A percentile compares a stretch with the other conserved stretches of the same genome.
phyloP scores from a whole-genome alignment of 2,113 vertebrate species.

The Leucopsar rothschildi region DNA sequence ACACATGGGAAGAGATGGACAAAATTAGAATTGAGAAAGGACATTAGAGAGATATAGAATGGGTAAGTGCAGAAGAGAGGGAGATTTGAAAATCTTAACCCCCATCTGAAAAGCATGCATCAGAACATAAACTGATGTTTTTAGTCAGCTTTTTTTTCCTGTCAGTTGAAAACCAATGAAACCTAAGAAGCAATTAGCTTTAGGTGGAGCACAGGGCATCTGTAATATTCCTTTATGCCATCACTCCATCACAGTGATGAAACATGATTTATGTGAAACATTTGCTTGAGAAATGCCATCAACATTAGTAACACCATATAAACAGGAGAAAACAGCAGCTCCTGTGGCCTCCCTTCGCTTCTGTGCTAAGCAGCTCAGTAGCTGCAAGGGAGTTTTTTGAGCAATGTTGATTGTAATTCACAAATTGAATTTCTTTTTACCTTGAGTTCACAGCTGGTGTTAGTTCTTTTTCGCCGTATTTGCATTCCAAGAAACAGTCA shows the following conservation, averaged over 20 bases:
- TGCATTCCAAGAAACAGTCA: not conserved
- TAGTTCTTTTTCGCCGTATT: not conserved
- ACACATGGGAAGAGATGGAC: not conserved
- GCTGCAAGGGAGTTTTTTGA: not conserved
- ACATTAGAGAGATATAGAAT: not conserved
- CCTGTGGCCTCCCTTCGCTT: not conserved
- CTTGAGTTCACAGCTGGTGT: not conserved
- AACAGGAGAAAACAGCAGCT: not conserved
- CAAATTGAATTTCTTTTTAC: not conserved
- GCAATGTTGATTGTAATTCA: not conserved
- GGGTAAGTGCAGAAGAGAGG: not conserved
- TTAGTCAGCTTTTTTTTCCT: not conserved
- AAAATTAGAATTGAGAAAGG: not conserved
- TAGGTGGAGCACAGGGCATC: not conserved
- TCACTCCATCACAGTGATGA: not conserved
- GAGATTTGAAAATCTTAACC: not conserved
- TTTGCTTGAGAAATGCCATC: conserved; percentile 13
- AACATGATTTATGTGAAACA: conserved; percentile 19
- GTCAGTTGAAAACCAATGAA: not conserved
- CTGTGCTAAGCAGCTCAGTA: not conserved
- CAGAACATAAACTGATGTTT: not conserved
- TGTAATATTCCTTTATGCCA: not conserved
- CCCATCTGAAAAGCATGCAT: not conserved
- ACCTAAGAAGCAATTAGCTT: conserved; percentile 6
- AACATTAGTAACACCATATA: not conserved